Base-by-base conservation (phyloP, 2,888 invertebrate species). In the Minunthozetes semirufus region DNA sequence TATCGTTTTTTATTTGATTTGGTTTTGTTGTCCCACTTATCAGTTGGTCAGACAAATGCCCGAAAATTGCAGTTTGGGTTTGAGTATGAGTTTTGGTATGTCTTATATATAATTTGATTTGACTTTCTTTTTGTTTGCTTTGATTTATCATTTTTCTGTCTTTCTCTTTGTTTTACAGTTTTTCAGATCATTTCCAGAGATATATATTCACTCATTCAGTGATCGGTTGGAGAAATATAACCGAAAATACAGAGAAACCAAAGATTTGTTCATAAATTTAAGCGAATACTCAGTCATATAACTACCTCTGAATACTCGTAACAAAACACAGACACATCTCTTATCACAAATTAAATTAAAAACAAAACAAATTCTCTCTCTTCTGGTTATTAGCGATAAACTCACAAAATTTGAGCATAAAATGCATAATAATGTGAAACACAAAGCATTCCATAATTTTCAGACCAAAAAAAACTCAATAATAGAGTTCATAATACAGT, bases 301-400 rank as follows among this genome's bases (percentile, higher is more conserved):
- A 53, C 53, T 53, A 53, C 53, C 53, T 22, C 53, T 56, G 25
- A 56, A 56, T 56, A 56, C 56, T 56, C 56, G 22, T 25, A 13
- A 56, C 22, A 56, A 13, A 25, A 56, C 13, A 56, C 56, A 56
- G 22, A 56, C 42, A 42, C 42, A 42, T 42, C 42, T 42, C 42
- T 42, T 42, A 42, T 42, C 42, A 42, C 11, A 63, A 22, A 63
- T 38, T 33, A 33, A 19, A 61, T 53, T n/a, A n/a, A 53, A 25
- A 13, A 56, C 25, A 8, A 22, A n/a, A 33, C 27, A 19, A 15
- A 15, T 61, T 61, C 17, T 42, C 38, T 66, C 66, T 66, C 66
- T 66, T 66, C 66, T 66, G 66, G 66, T 66, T 66, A 66, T 66
- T 66, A 66, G 66, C 66, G 66, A 66, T 66, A 66, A 66, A 66